These are phyloP conservation scores for Reticulitermes speratus DNA, from an alignment of 1,140 invertebrate species.

Conservation along the genomic window DNA sequence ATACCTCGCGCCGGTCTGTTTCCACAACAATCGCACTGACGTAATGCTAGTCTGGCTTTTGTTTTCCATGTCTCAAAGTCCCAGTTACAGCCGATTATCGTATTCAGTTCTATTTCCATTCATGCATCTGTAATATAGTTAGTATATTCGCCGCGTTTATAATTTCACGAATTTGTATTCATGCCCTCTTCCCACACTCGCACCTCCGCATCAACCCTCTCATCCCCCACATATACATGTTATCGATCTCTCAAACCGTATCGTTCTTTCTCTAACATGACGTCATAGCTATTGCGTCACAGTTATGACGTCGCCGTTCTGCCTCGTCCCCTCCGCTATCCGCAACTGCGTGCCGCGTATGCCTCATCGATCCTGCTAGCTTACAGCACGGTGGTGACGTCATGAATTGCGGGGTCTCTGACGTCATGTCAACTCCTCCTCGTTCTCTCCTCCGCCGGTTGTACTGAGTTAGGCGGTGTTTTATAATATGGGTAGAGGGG, in stretches of 20 bases:
- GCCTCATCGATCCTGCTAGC: slow-evolving; percentile 1
- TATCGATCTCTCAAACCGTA: background rate
- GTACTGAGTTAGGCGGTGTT: background rate
- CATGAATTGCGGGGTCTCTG: slow-evolving; percentile 1
- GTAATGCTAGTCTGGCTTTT: too few species aligned
- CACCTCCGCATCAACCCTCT: background rate
- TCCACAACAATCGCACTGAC: too few species aligned
- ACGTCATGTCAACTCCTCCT: background rate
- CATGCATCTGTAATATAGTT: background rate
- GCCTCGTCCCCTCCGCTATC: background rate
- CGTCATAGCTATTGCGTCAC: background rate
- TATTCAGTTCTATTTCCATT: background rate
- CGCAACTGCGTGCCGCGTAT: background rate
- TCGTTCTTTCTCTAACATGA: background rate
- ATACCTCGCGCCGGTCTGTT: too few species aligned
- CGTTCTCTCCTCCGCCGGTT: background rate
- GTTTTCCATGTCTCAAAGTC: background rate
- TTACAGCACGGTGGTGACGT: background rate
- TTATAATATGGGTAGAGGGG: slow-evolving; percentile 11
- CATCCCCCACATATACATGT: background rate
- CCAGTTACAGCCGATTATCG: background rate
- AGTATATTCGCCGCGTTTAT: too few species aligned
- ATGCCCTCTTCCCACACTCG: background rate
- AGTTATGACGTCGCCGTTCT: background rate
- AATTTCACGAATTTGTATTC: background rate